Conservation (phyloP, 2,888 invertebrate species). For the Cheiracanthium punctorium region DNA sequence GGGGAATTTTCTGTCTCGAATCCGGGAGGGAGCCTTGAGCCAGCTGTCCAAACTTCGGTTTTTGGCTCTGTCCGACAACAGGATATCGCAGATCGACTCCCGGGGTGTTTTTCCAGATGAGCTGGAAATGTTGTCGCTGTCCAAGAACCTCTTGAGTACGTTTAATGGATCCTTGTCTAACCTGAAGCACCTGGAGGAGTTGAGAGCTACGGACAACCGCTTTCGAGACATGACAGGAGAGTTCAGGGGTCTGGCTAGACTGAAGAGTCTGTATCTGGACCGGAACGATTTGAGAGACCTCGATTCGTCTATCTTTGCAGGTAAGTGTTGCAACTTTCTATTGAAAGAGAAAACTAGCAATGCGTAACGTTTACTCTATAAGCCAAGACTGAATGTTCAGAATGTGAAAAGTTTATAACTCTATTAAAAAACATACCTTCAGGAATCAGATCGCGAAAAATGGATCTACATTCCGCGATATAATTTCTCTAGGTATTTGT, state of each 20-base stretch:
- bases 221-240: slow-evolving; percentile 18
- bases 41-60: neutral
- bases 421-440: too few relatives aligned
- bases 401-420: too few relatives aligned
- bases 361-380: too few relatives aligned
- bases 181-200: slow-evolving; percentile 70
- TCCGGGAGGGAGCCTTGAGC: slow-evolving; percentile 1
- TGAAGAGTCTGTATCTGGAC: slow-evolving; percentile 14
- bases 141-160: slow-evolving; percentile 74
- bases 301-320: slow-evolving; percentile 14
- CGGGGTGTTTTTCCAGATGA: slow-evolving; percentile 73
- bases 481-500: too few relatives aligned
- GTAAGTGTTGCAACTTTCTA: too few relatives aligned
- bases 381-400: too few relatives aligned
- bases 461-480: too few relatives aligned
- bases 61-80: slow-evolving; percentile 31
- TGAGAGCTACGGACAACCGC: slow-evolving; percentile 27
- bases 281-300: slow-evolving; percentile 34
- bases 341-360: too few relatives aligned
- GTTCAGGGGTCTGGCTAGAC: slow-evolving; percentile 24
- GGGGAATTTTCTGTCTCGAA: slow-evolving; percentile 41
- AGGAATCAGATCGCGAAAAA: too few relatives aligned
- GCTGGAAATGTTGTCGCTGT: slow-evolving; percentile 75
- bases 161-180: slow-evolving; percentile 73
- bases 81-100: slow-evolving; percentile 41